Evolutionary conservation across 2,113 vertebrate genomes (phyloP), one percentile per base, ranked within the genome.

Genomic region (Heterotilapia buettikoferi): DNA sequence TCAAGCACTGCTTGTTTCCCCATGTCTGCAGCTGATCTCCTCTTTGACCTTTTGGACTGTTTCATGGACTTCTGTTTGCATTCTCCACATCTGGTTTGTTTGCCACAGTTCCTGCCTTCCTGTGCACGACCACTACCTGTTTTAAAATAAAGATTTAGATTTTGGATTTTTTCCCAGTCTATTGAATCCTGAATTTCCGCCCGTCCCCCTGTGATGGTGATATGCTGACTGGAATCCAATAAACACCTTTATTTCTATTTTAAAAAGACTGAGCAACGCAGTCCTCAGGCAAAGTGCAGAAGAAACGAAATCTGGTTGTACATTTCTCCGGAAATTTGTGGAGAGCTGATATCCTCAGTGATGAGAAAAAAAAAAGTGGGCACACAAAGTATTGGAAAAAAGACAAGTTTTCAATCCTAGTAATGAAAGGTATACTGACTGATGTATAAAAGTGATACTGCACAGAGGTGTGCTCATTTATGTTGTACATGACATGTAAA

Each of bases 171-270:
- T 47, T 18, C 24, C 68, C 24, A 76, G 40, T 47, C 40, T 76
- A 26, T 6, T 76, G 68, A 45, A 47, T 29, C 24, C 6, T 24
- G 40, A 45, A 47, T 76, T 76, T 47, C 9, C 0, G 0, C 14
- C 21, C 2, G 2, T 26, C 24, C 14, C 38, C 68, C 9, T 76
- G 40, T 76, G 68, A 76, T 47, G 45, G 21, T 29, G 9, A 5
- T 47, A 76, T 24, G n/a, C 68, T 47, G 68, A 45, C 68, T 76
- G 68, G 14, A 76, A 76, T 76, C 14, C 40, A 76, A 19, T 76
- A 24, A 76, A 47, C 68, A 76, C 40, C 24, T 76, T 73, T 73
- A 66, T 71, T 71, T 24, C 12, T 71, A 26, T 71, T 71, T 71
- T 71, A 43, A 66, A 38, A 13, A 43, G 66, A 6, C 38, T 24